These are phyloP conservation scores for Drepana falcataria DNA, from an alignment of 2,888 invertebrate species.

Conservation along the genomic window DNA sequence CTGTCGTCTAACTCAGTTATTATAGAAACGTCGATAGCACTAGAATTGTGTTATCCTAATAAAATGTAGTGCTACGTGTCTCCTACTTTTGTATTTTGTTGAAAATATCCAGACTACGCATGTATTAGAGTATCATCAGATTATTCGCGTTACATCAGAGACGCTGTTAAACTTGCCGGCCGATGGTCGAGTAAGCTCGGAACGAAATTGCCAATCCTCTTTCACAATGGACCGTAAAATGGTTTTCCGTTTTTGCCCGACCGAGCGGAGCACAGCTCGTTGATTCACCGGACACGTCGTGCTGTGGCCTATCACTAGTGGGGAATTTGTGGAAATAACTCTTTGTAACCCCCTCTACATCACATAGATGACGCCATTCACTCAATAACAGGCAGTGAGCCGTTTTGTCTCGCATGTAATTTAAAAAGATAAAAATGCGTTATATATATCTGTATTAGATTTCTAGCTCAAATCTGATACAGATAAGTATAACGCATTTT, in stretches of 20 bases:
- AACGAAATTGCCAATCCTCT: slow-evolving; percentile 78
- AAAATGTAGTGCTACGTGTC: background rate
- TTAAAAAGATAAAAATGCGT: too few relatives aligned
- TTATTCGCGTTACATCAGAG: slow-evolving; percentile 63
- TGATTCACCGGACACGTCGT: slow-evolving; percentile 76
- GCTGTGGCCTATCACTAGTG: slow-evolving; percentile 65
- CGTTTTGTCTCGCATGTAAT: background rate
- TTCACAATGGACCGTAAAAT: slow-evolving; percentile 79
- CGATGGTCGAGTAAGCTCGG: slow-evolving; percentile 72
- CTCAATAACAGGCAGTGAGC: background rate
- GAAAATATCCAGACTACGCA: slow-evolving; percentile 25
- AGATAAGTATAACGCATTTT: too few relatives aligned
- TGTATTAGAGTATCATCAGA: slow-evolving; percentile 50
- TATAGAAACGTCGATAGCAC: background rate
- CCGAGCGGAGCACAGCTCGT: slow-evolving; percentile 70
- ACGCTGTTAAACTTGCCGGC: slow-evolving; percentile 70
- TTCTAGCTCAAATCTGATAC: too few relatives aligned
- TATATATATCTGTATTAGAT: too few relatives aligned
- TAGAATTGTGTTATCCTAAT: background rate
- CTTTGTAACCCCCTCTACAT: slow-evolving; percentile 38
- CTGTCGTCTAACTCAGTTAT: background rate
- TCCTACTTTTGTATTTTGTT: slow-evolving; percentile 5
- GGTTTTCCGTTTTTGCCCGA: slow-evolving; percentile 77
- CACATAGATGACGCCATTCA: background rate
- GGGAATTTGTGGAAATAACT: slow-evolving; percentile 66